A percentile compares a stretch with the other conserved stretches of the same genome.
phyloP scores from a whole-genome alignment of 2,113 vertebrate genomes.

The Polypterus senegalus region DNA sequence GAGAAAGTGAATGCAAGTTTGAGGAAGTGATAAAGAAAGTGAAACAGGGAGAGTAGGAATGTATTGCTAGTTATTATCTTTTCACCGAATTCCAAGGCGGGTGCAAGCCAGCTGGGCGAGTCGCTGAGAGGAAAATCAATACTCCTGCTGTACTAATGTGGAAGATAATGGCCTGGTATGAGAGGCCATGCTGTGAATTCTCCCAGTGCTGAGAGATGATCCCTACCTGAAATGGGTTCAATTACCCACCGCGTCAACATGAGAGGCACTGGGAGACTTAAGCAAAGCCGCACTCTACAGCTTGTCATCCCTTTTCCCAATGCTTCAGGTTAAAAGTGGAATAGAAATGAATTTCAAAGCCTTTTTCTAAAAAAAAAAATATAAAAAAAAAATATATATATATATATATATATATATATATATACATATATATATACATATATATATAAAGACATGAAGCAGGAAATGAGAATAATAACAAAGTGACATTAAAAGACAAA shows the following conservation, averaged over 20 bases:
- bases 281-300: neutral
- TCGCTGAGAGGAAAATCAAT: constrained; percentile 24
- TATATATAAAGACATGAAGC: too few relatives aligned
- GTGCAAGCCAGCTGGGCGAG: constrained; percentile 10
- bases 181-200: constrained; percentile 11
- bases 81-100: constrained; percentile 20
- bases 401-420: too few relatives aligned
- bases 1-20: neutral
- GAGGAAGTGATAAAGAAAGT: constrained; percentile 5
- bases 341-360: neutral
- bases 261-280: neutral
- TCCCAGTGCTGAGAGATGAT: constrained; percentile 4
- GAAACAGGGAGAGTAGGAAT: constrained; percentile 4
- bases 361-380: neutral
- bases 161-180: constrained; percentile 20
- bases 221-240: constrained; percentile 9
- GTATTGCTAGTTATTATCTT: constrained; percentile 17
- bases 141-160: constrained; percentile 21
- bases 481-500: too few relatives aligned
- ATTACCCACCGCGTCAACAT: constrained; percentile 8
- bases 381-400: too few relatives aligned
- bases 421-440: too few relatives aligned
- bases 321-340: neutral
- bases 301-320: neutral
- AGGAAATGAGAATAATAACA: too few relatives aligned